Evolutionary conservation across 2,888 invertebrate species (phyloP).

Genomic region (Mechanitis mazaeus): DNA sequence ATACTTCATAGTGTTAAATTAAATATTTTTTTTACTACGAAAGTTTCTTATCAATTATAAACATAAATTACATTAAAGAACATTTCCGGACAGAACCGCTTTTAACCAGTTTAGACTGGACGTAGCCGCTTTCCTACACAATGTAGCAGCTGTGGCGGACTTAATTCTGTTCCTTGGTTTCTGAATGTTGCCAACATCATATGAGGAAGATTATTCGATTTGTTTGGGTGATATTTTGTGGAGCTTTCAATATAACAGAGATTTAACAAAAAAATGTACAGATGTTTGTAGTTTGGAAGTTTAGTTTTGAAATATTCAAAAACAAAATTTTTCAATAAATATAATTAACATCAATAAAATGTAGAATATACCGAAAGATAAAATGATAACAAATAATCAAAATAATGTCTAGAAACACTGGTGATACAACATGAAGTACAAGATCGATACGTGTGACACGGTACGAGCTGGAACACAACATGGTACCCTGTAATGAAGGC

Average conservation of each 20-base stretch:
- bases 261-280: not conserved
- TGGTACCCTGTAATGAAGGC: conserved; percentile 55
- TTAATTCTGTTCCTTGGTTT: conserved; percentile 35
- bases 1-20: not conserved
- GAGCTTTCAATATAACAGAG: not conserved
- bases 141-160: conserved; percentile 29
- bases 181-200: conserved; percentile 30
- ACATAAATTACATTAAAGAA: conserved; percentile 64
- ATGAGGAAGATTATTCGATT: conserved; percentile 24
- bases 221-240: conserved; percentile 2
- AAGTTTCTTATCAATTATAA: conserved; percentile 42
- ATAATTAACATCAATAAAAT: too few species aligned
- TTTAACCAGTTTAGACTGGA: conserved; percentile 56
- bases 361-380: too few species aligned
- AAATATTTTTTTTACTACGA: not conserved
- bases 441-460: conserved; percentile 13
- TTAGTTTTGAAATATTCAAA: too few species aligned
- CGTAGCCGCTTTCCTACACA: conserved; percentile 29
- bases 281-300: too few species aligned
- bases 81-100: conserved; percentile 54
- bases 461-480: conserved; percentile 27
- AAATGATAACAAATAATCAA: too few species aligned
- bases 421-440: conserved; percentile 6
- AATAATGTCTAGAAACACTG: not conserved
- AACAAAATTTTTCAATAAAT: too few species aligned